Conservation (phyloP, 2,797 vertebrate genomes). For the Cyclura pinguis region DNA sequence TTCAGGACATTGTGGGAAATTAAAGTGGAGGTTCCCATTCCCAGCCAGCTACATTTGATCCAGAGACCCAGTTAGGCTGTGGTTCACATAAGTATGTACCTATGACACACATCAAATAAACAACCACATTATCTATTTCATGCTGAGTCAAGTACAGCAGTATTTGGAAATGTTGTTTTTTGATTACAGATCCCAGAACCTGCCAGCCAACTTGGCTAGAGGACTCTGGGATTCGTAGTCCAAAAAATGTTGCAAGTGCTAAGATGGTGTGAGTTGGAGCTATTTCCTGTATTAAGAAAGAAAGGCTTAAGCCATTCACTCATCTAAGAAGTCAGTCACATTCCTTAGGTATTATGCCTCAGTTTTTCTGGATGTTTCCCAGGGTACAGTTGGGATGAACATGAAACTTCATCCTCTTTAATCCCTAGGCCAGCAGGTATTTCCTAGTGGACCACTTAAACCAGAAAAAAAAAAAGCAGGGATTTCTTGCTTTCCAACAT, state of each 20-base stretch:
- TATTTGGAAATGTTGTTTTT: no score
- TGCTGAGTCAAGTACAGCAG: neutral
- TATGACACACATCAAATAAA: neutral
- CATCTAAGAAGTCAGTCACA: neutral
- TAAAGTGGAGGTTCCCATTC: neutral
- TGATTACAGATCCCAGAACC: no score
- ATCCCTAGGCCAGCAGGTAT: neutral
- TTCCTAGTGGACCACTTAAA: conserved; percentile 1
- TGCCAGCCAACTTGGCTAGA: no score
- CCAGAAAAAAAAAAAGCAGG: neutral
- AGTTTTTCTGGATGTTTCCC: neutral
- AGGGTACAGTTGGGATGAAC: neutral
- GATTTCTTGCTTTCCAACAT: neutral
- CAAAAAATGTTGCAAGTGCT: no score
- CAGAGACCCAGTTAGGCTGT: neutral
- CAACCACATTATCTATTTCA: neutral
- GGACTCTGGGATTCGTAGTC: no score
- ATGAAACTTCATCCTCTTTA: neutral
- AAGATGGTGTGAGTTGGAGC: neutral
- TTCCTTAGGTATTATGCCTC: neutral
- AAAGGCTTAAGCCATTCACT: neutral
- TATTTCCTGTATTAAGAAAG: neutral
- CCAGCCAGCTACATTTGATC: neutral
- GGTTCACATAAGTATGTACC: neutral
- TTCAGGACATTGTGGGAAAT: neutral